phyloP scores from a whole-genome alignment of 2,113 vertebrate genomes.

The Canis aureus region DNA sequence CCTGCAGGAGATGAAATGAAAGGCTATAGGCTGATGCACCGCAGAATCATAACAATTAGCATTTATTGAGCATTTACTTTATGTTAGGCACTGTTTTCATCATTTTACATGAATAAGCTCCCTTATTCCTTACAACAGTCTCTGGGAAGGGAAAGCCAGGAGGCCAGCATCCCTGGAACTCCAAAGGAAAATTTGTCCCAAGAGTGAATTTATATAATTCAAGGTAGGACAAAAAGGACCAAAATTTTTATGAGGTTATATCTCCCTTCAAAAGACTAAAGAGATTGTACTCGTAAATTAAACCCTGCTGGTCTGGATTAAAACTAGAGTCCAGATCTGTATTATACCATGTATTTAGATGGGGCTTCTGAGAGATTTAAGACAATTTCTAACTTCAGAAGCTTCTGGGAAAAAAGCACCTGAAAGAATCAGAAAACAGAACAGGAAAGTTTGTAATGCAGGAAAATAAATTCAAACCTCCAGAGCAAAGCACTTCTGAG shows the following conservation, averaged over 20 bases:
- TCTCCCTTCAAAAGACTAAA: background rate
- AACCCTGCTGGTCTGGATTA: background rate
- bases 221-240: background rate
- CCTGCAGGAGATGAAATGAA: background rate
- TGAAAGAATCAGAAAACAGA: slow-evolving; percentile 16
- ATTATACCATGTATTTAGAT: background rate
- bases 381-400: slow-evolving; percentile 6
- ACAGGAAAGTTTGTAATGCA: background rate
- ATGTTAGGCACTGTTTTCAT: background rate
- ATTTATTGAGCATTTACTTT: background rate
- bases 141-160: background rate
- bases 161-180: background rate
- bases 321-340: background rate
- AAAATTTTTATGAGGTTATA: background rate
- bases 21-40: background rate
- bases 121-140: background rate
- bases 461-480: background rate
- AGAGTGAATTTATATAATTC: background rate
- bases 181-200: background rate
- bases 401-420: background rate
- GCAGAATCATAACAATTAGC: background rate
- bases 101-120: background rate
- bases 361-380: background rate
- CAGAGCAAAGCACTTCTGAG: background rate
- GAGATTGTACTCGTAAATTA: background rate